phyloP scores from a whole-genome alignment of 2,113 vertebrate genomes.

The Calyptomena viridis region DNA sequence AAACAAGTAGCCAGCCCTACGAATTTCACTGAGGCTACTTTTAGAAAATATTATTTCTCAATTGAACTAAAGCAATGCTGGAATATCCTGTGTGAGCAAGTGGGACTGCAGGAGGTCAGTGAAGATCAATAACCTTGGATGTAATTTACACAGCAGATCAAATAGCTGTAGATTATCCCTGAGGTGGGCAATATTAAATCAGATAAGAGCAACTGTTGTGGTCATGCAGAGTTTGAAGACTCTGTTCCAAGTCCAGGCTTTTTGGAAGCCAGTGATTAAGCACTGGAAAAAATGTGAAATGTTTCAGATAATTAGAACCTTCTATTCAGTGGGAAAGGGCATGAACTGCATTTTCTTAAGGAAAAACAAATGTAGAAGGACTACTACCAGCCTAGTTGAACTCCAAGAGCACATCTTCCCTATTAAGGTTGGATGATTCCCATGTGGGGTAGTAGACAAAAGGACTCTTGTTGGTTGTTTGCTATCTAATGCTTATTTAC shows the following conservation, averaged over 20 bases:
- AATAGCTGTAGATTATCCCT: background rate
- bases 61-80: background rate
- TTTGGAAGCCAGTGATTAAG: constrained; percentile 22
- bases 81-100: background rate
- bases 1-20: background rate
- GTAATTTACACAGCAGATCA: background rate
- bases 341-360: constrained; percentile 16
- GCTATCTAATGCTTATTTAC: background rate
- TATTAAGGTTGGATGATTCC: background rate
- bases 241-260: background rate
- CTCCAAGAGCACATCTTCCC: background rate
- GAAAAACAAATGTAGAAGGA: background rate
- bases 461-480: background rate
- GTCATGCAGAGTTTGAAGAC: background rate
- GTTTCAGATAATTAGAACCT: constrained; percentile 30
- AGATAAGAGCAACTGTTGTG: background rate
- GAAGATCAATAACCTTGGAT: background rate
- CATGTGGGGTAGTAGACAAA: background rate
- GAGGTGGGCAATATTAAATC: background rate
- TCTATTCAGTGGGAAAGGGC: constrained; percentile 29
- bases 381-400: background rate
- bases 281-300: background rate
- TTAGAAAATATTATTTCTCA: background rate
- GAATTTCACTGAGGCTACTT: background rate
- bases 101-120: background rate